Evolutionary conservation across 1,140 invertebrate genomes (phyloP), one percentile per base, ranked within the genome.

Genomic region (Tribolium madens): DNA sequence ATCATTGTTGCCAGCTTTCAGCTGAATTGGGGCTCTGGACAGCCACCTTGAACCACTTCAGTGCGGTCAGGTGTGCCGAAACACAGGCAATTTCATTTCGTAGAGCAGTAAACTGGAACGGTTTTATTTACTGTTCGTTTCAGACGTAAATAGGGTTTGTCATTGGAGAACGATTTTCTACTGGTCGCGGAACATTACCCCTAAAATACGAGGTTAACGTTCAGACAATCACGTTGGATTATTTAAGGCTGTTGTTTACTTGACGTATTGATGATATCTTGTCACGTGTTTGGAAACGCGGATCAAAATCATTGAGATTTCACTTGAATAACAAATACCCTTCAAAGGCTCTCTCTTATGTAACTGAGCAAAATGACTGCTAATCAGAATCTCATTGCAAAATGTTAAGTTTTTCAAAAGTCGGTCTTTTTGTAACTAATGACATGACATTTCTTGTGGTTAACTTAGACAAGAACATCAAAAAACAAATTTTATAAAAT

Each of bases 1-100:
- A 33, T 33, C n/a, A 33, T 64, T 33, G 21, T 64, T 64, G 57
- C 10, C 57, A 64, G 26, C 57, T 64, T 64, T 64, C 57, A 64
- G n/a, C 3, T 9, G 36, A 42, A 42, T 2, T 42, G n/a, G 36
- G 36, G 4, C 36, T 10, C 0, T 42, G 7, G 36, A n/a, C 9
- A 3, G 9, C 36, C 36, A 42, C 36, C 36, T 42, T 42, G 36
- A 42, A 42, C 36, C 36, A 42, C 9, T 42, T 42, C 36, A 42
- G 1, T 42, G 36, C n/a, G 36, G 36, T 42, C 36, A 42, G 36
- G 36, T 42, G 36, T 7, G 1, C 36, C 4, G 9, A 42, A 42
- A 42, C 9, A 42, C 36, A n/a, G 9, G 9, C 21, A 26, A 3
- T 26, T 26, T 26, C 2, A 26, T 26, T 26, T 26, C 36, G 7